These are phyloP conservation scores for Daphoenositta chrysoptera DNA, from an alignment of 2,113 vertebrate species.

Conservation along the genomic window DNA sequence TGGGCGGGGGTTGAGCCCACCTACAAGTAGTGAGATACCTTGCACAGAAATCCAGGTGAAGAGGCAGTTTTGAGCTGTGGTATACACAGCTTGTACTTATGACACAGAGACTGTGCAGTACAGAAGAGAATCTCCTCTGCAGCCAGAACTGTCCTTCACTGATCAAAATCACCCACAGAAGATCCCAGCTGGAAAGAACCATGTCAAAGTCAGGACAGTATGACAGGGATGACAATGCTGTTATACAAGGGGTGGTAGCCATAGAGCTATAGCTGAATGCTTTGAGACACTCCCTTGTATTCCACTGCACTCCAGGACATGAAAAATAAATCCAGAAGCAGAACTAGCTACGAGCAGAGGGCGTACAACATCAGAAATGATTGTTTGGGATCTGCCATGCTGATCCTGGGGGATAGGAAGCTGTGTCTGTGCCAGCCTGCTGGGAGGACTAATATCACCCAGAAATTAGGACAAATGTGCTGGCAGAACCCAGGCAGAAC, in stretches of 20 bases:
- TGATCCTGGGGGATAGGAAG: background rate
- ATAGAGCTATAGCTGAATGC: background rate
- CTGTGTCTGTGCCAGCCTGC: background rate
- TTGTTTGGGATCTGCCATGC: background rate
- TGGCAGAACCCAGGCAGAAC: background rate
- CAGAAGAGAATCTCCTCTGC: background rate
- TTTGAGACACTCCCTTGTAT: background rate
- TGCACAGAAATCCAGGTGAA: background rate
- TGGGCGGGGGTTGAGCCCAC: rapidly evolving
- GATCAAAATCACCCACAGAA: background rate
- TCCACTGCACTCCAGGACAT: background rate
- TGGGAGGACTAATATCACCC: background rate
- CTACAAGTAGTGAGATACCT: background rate
- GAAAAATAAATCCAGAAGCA: background rate
- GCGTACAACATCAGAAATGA: background rate
- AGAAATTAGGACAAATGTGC: background rate
- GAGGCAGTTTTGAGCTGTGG: background rate
- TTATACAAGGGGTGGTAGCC: rapidly evolving
- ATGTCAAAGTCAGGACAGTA: background rate
- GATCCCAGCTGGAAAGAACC: background rate
- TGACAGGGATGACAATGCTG: background rate
- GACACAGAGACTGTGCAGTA: background rate
- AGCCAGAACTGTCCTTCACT: background rate
- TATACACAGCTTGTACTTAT: background rate
- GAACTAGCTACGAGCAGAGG: background rate